Percentiles rank a stretch among this genome's conserved stretches.
Conservation (phyloP, 2,113 vertebrate genomes). For the Cepphus grylle region DNA sequence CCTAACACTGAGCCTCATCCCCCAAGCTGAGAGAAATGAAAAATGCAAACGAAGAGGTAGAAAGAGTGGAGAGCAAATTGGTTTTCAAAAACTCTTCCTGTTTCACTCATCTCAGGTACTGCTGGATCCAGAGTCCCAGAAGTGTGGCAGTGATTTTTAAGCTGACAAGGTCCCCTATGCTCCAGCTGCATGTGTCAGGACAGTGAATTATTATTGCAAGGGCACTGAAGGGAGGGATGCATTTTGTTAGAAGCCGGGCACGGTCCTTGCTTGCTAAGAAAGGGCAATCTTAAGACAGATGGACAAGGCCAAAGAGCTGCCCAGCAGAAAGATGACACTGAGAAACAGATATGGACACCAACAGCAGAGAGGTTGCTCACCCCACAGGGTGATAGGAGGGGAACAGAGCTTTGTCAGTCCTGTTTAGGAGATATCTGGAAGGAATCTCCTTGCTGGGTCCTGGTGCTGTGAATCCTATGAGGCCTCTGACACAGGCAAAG, state of each 20-base stretch:
- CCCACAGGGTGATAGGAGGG: neutral
- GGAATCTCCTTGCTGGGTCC: neutral
- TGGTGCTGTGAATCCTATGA: neutral
- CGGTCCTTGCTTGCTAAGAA: neutral
- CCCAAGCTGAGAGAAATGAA: slow-evolving; percentile 4
- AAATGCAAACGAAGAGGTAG: slow-evolving; percentile 52
- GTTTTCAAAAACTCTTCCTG: slow-evolving; percentile 24
- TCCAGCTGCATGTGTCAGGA: neutral
- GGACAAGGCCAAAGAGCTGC: neutral
- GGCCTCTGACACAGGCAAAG: neutral
- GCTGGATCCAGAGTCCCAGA: slow-evolving; percentile 14
- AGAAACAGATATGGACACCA: neutral
- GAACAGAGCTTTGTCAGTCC: neutral
- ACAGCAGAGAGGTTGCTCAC: neutral
- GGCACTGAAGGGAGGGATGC: neutral
- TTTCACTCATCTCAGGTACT: slow-evolving; percentile 22
- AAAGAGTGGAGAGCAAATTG: neutral
- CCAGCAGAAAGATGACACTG: neutral
- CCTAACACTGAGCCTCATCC: neutral
- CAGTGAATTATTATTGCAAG: slow-evolving; percentile 4
- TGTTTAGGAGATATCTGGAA: neutral
- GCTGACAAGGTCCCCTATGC: neutral
- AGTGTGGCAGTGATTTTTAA: neutral
- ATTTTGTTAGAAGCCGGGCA: neutral
- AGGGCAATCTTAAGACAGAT: neutral